phyloP scores from a whole-genome alignment of 2,888 invertebrate genomes.

The Spilarctia lutea region DNA sequence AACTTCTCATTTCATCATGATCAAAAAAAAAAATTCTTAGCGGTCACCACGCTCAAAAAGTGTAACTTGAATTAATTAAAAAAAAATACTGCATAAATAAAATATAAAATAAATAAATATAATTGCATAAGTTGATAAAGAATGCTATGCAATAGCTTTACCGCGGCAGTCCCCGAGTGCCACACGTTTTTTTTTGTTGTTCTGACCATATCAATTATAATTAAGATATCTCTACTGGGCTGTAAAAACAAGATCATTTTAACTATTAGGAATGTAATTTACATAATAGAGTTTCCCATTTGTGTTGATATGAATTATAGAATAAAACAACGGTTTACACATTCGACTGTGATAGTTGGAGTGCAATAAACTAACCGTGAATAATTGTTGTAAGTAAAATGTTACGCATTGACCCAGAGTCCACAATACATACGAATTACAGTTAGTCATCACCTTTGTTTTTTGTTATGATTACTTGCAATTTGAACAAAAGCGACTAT shows the following conservation, averaged over 20 bases:
- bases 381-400: conserved; percentile 36
- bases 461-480: conserved; percentile 49
- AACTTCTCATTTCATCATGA: too few relatives aligned
- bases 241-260: not conserved
- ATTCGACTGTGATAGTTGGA: not conserved
- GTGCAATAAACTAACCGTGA: not conserved
- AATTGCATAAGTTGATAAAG: too few relatives aligned
- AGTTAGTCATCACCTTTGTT: conserved; percentile 71
- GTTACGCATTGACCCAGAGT: conserved; percentile 57
- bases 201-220: not conserved
- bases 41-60: too few relatives aligned
- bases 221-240: not conserved
- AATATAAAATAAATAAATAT: too few relatives aligned
- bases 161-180: too few relatives aligned
- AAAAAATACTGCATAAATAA: too few relatives aligned
- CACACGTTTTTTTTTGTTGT: too few relatives aligned
- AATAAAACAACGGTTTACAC: not conserved
- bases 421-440: conserved; percentile 34
- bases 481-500: conserved; percentile 42
- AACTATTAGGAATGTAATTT: not conserved
- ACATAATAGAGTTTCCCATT: not conserved
- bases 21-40: too few relatives aligned
- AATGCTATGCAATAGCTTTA: too few relatives aligned
- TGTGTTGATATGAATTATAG: not conserved
- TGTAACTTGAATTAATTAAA: too few relatives aligned